Evolutionary conservation across 2,797 vertebrate genomes (phyloP), one percentile per base, ranked within the genome.

Genomic region (Otus scops): DNA sequence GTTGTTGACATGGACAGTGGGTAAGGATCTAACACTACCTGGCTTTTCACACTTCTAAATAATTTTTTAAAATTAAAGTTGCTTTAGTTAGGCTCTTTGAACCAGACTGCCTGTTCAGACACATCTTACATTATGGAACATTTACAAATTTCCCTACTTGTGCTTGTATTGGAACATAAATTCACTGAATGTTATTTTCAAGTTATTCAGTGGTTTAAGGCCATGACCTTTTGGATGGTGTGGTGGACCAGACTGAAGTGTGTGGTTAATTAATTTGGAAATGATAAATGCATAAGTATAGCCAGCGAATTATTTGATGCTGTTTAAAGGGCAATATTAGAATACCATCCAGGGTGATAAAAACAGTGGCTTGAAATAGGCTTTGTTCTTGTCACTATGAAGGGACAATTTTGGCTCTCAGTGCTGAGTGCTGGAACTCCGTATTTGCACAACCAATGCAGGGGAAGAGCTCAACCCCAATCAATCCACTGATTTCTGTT

Each of bases 211-310:
- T 48, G 64, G 76, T 88, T 95, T 87, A 91, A 92, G 61, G 47
- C 68, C 30, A n/a, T 36, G 61, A 79, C 36, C 36, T 93, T 91
- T 88, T 51, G 59, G 39, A 68, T 89, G 34, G 45, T 75, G 73
- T 54, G 75, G 61, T 61, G 30, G 54, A 79, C 57, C 50, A 68
- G 34, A 65, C 0, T 70, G 41, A 90, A 85, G 24, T 9, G 23
- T 85, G 85, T 65, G 45, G 38, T 84, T 93, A 93, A 97, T 92
- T 93, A 95, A 89, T 74, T 59, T 85, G 59, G 75, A 80, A 93
- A 93, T 50, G 30, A 68, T 36, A 80, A 95, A 88, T 48, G 53
- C 13, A 0, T 54, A 68, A 91, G 17, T 88, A 56, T 27, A 88
- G 45, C 30, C 45, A 71, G 43, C 1, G 7, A 97, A 81, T 88